phyloP scores from a whole-genome alignment of 1,140 invertebrate genomes.

The Mya arenaria region DNA sequence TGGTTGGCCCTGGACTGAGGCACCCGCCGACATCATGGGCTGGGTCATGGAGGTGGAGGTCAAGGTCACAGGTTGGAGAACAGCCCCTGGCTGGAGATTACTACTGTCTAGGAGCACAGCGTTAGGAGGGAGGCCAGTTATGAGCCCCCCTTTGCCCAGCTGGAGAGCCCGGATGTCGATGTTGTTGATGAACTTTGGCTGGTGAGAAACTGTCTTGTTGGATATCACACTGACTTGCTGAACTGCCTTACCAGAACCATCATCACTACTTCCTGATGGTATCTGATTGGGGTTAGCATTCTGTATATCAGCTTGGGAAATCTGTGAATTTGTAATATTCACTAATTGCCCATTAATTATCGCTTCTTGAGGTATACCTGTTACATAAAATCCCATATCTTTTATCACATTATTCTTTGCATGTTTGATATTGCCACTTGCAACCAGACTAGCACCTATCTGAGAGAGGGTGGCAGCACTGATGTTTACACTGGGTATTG shows the following conservation, averaged over 20 bases:
- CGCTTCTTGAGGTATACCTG: slow-evolving; percentile 69
- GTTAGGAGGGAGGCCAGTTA: slow-evolving; percentile 62
- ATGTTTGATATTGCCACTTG: slow-evolving; percentile 56
- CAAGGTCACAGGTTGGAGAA: slow-evolving; percentile 70
- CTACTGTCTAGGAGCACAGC: slow-evolving; percentile 69
- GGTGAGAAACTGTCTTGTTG: slow-evolving; percentile 44
- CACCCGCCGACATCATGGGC: not conserved
- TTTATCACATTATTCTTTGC: slow-evolving; percentile 71
- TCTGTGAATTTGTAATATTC: slow-evolving; percentile 68
- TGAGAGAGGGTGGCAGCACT: slow-evolving; percentile 65
- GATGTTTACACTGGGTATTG: slow-evolving; percentile 75
- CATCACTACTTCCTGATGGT: slow-evolving; percentile 19
- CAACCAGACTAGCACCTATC: slow-evolving; percentile 66
- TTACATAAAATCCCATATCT: slow-evolving; percentile 74
- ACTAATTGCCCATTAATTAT: slow-evolving; percentile 74
- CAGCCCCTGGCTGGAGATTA: slow-evolving; percentile 64
- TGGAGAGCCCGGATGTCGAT: slow-evolving; percentile 62
- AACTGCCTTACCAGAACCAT: slow-evolving; percentile 56
- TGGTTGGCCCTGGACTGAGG: too few relatives aligned
- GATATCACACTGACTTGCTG: slow-evolving; percentile 63
- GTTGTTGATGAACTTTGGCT: slow-evolving; percentile 53
- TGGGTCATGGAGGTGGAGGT: slow-evolving; percentile 47
- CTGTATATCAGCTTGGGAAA: slow-evolving; percentile 50
- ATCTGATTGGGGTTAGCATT: slow-evolving; percentile 18
- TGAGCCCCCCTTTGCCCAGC: slow-evolving; percentile 62